Conservation (phyloP, 2,888 invertebrate species). For the Aquatica leii region DNA sequence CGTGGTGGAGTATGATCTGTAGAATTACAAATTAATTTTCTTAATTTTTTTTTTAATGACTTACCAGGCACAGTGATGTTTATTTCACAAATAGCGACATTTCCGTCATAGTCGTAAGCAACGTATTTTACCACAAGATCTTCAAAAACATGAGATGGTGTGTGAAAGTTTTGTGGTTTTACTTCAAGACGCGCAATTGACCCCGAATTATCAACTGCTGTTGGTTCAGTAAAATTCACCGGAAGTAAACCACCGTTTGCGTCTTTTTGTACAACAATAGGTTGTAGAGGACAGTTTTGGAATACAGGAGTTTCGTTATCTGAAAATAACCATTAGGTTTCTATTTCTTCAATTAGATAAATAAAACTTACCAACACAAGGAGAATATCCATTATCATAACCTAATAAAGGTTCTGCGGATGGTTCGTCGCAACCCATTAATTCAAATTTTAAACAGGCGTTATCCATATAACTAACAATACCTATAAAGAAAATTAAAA, state of each 20-base stretch:
- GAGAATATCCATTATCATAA: slow-evolving; percentile 92
- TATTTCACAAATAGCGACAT: slow-evolving; percentile 96
- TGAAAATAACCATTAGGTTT: slow-evolving; percentile 48
- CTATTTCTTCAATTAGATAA: slow-evolving; percentile 1
- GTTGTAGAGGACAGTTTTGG: slow-evolving; percentile 94
- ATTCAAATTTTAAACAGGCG: slow-evolving; percentile 93
- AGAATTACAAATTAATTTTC: slow-evolving; percentile 28
- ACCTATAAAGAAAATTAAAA: slow-evolving; percentile 60
- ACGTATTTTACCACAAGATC: slow-evolving; percentile 94
- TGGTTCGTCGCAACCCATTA: slow-evolving; percentile 95
- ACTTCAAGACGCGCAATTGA: slow-evolving; percentile 93
- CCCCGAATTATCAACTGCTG: slow-evolving; percentile 94
- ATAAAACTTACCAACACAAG: slow-evolving; percentile 79
- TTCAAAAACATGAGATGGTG: slow-evolving; percentile 86
- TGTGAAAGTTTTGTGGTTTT: slow-evolving; percentile 89
- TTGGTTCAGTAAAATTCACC: slow-evolving; percentile 92
- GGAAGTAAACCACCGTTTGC: slow-evolving; percentile 88
- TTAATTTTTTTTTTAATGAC: background rate
- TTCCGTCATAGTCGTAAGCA: slow-evolving; percentile 97
- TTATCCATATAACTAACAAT: slow-evolving; percentile 97
- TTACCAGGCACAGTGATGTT: slow-evolving; percentile 88
- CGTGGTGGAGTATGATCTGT: slow-evolving; percentile 88
- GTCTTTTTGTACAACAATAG: slow-evolving; percentile 88
- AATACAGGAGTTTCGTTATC: slow-evolving; percentile 97
- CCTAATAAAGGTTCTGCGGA: slow-evolving; percentile 83